Percentiles rank a stretch among this genome's conserved stretches.
Conservation (phyloP, 2,888 invertebrate genomes). For the Adelphocoris suturalis region DNA sequence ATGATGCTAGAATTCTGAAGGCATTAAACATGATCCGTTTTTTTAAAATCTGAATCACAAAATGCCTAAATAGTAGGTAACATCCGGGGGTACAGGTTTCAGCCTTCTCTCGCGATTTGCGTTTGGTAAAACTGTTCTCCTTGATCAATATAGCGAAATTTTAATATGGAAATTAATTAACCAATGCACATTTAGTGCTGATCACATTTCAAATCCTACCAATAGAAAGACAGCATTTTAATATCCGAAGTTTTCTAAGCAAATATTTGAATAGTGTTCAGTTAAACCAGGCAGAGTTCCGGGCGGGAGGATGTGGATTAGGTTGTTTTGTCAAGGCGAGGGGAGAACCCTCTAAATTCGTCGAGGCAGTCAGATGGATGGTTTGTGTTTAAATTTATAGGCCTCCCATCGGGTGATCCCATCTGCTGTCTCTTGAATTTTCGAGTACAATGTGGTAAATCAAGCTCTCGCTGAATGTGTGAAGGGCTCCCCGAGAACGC, state of each 20-base stretch:
- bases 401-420: conserved; percentile 31
- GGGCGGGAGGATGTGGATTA: background rate
- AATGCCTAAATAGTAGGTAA: too few species aligned
- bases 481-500: background rate
- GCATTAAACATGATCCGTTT: too few species aligned
- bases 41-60: too few species aligned
- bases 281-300: background rate
- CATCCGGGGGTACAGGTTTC: too few species aligned
- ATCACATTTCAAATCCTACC: background rate
- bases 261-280: background rate
- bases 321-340: background rate
- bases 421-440: conserved; percentile 37
- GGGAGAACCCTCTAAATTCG: conserved; percentile 6
- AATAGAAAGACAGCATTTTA: background rate
- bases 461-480: background rate
- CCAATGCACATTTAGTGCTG: background rate
- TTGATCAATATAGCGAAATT: too few species aligned
- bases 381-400: conserved; percentile 37
- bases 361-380: conserved; percentile 29
- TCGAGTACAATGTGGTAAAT: conserved; percentile 17
- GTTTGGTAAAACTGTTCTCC: too few species aligned
- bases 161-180: too few species aligned
- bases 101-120: too few species aligned
- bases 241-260: background rate
- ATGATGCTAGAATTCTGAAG: too few species aligned